phyloP scores from a whole-genome alignment of 1,140 invertebrate species.

The Varroa destructor region DNA sequence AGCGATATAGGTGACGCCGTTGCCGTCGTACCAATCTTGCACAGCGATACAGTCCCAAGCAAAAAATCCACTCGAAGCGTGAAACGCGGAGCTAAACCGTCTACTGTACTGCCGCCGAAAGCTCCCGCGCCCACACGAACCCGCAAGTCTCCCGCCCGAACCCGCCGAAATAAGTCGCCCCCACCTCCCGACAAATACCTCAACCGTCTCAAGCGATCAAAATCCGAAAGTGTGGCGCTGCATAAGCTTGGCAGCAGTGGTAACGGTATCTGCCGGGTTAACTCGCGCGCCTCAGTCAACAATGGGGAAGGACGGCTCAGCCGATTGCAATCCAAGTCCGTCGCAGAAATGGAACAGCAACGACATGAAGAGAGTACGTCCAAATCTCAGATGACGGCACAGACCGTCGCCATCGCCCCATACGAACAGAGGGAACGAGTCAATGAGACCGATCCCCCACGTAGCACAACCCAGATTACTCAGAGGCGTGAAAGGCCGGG shows the following conservation, averaged over 20 bases:
- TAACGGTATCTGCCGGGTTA: neutral
- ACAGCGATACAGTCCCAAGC: constrained; percentile 24
- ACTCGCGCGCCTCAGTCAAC: constrained; percentile 21
- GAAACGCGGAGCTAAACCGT: neutral
- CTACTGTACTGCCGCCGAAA: neutral
- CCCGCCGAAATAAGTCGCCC: constrained; percentile 23
- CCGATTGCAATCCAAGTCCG: constrained; percentile 17
- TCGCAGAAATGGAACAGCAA: constrained; percentile 22
- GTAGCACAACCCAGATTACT: no score
- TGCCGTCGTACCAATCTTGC: neutral
- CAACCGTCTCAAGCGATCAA: constrained; percentile 23
- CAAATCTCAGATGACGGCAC: neutral
- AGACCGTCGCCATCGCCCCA: no score
- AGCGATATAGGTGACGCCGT: constrained; percentile 18
- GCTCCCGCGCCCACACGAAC: neutral
- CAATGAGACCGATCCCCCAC: no score
- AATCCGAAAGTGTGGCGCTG: constrained; percentile 15
- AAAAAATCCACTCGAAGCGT: constrained; percentile 20
- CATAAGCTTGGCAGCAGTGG: constrained; percentile 25
- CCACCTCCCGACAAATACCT: constrained; percentile 25
- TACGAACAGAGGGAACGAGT: no score
- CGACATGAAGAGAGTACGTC: constrained; percentile 28
- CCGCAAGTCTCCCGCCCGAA: constrained; percentile 22
- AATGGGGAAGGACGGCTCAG: constrained; percentile 12
- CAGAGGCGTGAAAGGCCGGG: no score